A percentile compares a stretch with the other conserved stretches of the same genome.
These are phyloP conservation scores for Crypturellus tataupa DNA, from an alignment of 2,797 vertebrate species.

Conservation along the genomic window DNA sequence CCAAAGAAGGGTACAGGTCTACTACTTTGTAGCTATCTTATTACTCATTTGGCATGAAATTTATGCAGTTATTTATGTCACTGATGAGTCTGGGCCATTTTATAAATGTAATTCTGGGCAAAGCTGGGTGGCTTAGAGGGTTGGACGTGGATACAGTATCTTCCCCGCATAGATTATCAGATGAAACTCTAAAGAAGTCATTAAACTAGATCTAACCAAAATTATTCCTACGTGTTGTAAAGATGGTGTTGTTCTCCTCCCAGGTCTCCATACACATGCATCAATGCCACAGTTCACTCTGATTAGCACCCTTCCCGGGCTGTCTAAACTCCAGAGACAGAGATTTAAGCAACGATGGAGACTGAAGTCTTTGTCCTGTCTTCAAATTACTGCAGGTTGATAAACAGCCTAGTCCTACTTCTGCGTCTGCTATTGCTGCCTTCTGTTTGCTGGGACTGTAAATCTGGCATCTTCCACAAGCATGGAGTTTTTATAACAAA, in stretches of 20 bases:
- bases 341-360: conserved; percentile 10
- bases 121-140: neutral
- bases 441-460: neutral
- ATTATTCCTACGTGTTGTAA: neutral
- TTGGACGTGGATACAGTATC: neutral
- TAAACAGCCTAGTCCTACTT: conserved; percentile 22
- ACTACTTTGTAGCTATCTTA: neutral
- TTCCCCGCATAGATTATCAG: neutral
- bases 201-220: conserved; percentile 33
- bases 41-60: conserved; percentile 19
- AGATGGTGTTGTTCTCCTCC: conserved; percentile 1
- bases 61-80: conserved; percentile 13
- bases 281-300: conserved; percentile 17
- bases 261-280: neutral
- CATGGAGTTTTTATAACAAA: conserved; percentile 1
- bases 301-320: conserved; percentile 22
- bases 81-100: neutral
- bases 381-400: neutral
- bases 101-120: neutral
- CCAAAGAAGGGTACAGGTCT: neutral
- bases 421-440: neutral
- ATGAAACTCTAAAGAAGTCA: conserved; percentile 3
- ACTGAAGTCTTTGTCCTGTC: conserved; percentile 37
- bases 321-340: fast-evolving
- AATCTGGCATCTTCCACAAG: neutral